Percentiles rank a stretch among this genome's conserved stretches.
Conservation (phyloP, 2,888 invertebrate species). For the Yponomeuta sedellus region DNA sequence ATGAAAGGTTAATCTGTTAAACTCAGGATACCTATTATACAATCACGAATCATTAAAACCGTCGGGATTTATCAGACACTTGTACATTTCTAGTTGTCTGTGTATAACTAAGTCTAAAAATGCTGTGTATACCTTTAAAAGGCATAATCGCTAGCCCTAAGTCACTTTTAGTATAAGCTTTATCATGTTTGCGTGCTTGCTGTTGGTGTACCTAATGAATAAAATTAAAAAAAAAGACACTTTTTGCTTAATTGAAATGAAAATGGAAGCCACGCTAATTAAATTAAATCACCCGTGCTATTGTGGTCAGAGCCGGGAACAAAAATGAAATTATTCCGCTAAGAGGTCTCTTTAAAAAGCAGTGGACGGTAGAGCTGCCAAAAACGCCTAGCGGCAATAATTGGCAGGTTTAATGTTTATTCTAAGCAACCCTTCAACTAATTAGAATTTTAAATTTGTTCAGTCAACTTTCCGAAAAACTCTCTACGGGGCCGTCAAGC, state of each 20-base stretch:
- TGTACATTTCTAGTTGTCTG: too few species aligned
- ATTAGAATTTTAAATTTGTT: background rate
- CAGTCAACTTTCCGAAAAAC: background rate
- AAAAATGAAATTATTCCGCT: background rate
- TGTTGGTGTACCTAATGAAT: too few species aligned
- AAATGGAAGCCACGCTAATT: slow-evolving; percentile 11
- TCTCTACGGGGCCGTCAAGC: background rate
- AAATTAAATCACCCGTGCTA: background rate
- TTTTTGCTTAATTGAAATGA: slow-evolving; percentile 8
- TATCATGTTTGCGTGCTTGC: too few species aligned
- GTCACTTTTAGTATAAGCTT: too few species aligned
- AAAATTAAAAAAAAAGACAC: too few species aligned
- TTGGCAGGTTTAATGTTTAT: background rate
- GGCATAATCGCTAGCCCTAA: too few species aligned
- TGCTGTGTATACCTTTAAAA: too few species aligned
- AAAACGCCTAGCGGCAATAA: background rate
- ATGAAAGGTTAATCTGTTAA: slow-evolving; percentile 3
- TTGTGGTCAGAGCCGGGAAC: background rate
- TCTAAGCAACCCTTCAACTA: background rate
- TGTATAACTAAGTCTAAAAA: too few species aligned
- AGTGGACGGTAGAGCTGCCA: background rate
- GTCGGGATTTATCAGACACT: background rate
- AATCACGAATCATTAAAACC: background rate
- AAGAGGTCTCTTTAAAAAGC: background rate
- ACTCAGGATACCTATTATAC: background rate